These are phyloP conservation scores for Ctenoplectra terminalis DNA, from an alignment of 1,140 invertebrate species.

Conservation along the genomic window DNA sequence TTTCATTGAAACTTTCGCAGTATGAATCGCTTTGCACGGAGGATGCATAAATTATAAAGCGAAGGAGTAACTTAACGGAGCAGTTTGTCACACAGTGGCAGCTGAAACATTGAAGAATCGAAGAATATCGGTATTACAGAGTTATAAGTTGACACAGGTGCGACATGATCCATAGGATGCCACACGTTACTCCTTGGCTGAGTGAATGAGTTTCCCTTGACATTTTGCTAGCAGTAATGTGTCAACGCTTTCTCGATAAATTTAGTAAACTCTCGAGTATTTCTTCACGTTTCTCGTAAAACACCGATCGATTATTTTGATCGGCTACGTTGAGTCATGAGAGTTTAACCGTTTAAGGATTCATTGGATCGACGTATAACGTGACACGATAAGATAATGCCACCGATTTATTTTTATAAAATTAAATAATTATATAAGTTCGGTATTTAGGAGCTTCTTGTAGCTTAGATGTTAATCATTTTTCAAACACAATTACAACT, in stretches of 20 bases:
- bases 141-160: slow-evolving; percentile 10
- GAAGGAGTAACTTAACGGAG: neutral
- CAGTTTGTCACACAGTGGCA: neutral
- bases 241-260: neutral
- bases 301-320: neutral
- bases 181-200: neutral
- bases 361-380: neutral
- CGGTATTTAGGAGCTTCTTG: too few species aligned
- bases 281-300: neutral
- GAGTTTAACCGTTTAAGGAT: neutral
- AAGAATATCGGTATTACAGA: neutral
- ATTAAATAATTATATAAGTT: neutral
- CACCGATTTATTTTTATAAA: neutral
- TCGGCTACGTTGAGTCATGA: neutral
- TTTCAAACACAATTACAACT: too few species aligned
- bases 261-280: neutral
- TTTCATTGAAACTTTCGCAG: neutral
- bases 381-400: slow-evolving; percentile 9
- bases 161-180: neutral
- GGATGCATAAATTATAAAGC: neutral
- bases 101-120: neutral
- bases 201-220: slow-evolving; percentile 21
- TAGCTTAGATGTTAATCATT: too few species aligned
- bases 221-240: slow-evolving; percentile 14
- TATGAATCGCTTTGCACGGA: neutral